Evolutionary conservation across 2,113 vertebrate species (phyloP), one percentile per base, ranked within the genome.

Genomic region (Heterotilapia buettikoferi): DNA sequence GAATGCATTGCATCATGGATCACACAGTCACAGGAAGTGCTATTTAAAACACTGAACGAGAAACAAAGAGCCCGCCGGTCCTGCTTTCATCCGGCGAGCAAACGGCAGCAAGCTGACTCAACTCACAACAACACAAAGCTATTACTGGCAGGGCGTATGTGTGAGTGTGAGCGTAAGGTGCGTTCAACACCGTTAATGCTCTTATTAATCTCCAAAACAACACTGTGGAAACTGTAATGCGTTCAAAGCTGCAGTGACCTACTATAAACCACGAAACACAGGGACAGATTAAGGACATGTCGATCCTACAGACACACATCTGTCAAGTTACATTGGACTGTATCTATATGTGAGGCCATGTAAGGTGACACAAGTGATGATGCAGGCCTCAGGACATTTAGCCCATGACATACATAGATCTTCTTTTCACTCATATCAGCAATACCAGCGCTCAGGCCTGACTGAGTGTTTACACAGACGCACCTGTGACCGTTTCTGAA

Each of bases 1-100:
- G 91, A 87, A 83, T 21, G 13, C 40, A 31, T 87, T 92, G 93
- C 93, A 94, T 94, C 90, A 91, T 86, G 90, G 88, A 81, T 76
- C 85, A 53, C 21, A 3, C 52, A 52, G 71, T 89, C 29, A 85
- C 80, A 93, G 92, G 92, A 95, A 94, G 92, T 87, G 66, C 86
- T 88, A 87, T 90, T 91, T 90, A 81, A 93, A 90, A 85, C 80
- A 50, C n/a, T 4, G 31, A 40, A 18, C 4, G 8, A 87, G 71
- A 83, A 88, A 92, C 86, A 93, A 90, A 92, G 83, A 84, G 82
- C n/a, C 13, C 29, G 7, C 85, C 38, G 85, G 86, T 24, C 12
- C 81, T 9, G 80, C 82, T 90, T 88, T 88, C n/a, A 89, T 88
- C 61, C 57, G 47, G 47, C 6, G 8, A 68, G 82, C 53, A 82